Evolutionary conservation across 2,113 vertebrate genomes (phyloP).

Genomic region (Tyrannus savana): DNA sequence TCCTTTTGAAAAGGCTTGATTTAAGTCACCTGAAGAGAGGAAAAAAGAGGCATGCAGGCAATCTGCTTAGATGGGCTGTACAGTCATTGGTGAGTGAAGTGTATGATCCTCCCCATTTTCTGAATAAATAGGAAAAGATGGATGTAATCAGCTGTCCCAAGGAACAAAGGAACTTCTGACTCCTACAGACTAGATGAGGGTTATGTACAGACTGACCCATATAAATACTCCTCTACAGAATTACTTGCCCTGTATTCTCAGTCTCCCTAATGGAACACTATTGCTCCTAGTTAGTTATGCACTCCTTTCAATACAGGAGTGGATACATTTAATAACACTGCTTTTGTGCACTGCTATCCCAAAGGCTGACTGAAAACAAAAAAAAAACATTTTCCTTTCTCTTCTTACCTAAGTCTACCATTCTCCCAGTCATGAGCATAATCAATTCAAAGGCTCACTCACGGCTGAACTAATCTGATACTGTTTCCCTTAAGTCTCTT

Average conservation of each 20-base stretch:
- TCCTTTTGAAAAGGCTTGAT: not conserved
- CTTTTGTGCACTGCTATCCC: not conserved
- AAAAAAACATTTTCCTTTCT: not conserved
- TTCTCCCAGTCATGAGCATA: not conserved
- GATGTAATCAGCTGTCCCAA: not conserved
- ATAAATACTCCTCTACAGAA: not conserved
- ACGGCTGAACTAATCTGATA: not conserved
- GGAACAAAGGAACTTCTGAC: not conserved
- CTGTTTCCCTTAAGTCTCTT: not conserved
- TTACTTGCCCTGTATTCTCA: not conserved
- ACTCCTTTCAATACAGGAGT: not conserved
- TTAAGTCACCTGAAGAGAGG: not conserved
- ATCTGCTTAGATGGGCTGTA: not conserved
- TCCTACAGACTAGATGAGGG: not conserved
- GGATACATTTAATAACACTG: not conserved
- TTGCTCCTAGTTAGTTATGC: not conserved
- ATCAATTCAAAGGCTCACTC: not conserved
- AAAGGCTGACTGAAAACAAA: not conserved
- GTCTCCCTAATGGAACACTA: not conserved
- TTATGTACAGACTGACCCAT: not conserved
- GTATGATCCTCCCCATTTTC: not conserved
- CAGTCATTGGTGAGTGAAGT: not conserved
- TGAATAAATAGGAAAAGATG: not conserved
- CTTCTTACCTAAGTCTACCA: not conserved
- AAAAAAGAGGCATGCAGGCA: not conserved